These are phyloP conservation scores for Thalassophryne amazonica DNA, from an alignment of 2,797 vertebrate genomes.

Conservation along the genomic window DNA sequence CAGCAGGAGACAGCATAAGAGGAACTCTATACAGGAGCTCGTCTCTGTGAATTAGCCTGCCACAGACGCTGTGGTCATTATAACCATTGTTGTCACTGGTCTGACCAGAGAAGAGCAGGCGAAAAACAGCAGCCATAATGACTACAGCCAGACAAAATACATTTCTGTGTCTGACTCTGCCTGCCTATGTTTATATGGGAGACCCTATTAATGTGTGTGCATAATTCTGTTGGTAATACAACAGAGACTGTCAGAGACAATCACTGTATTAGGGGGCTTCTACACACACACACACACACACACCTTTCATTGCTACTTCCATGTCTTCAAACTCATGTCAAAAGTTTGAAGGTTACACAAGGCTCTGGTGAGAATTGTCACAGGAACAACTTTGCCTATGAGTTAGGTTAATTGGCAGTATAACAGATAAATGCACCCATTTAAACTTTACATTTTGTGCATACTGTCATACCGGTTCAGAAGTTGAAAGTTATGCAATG, in stretches of 20 bases:
- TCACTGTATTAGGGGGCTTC: constrained; percentile 17
- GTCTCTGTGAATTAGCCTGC: constrained; percentile 60
- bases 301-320: no score
- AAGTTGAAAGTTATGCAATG: no score
- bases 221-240: constrained; percentile 18
- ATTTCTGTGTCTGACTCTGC: constrained; percentile 37
- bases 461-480: no score
- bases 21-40: constrained; percentile 61
- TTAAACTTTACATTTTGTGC: no score
- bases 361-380: no score
- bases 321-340: no score
- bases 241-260: constrained; percentile 28
- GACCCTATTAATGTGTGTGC: constrained; percentile 3
- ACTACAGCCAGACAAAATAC: constrained; percentile 46
- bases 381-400: no score
- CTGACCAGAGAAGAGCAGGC: constrained; percentile 33
- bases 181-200: constrained; percentile 1
- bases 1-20: constrained; percentile 60
- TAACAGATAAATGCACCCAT: no score
- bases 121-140: constrained; percentile 33
- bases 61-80: constrained; percentile 45
- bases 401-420: no score
- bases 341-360: no score
- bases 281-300: no score
- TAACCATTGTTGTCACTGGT: constrained; percentile 53